Evolutionary conservation across 1,140 invertebrate genomes (phyloP), one percentile per base, ranked within the genome.

Genomic region (Atta colombica): DNA sequence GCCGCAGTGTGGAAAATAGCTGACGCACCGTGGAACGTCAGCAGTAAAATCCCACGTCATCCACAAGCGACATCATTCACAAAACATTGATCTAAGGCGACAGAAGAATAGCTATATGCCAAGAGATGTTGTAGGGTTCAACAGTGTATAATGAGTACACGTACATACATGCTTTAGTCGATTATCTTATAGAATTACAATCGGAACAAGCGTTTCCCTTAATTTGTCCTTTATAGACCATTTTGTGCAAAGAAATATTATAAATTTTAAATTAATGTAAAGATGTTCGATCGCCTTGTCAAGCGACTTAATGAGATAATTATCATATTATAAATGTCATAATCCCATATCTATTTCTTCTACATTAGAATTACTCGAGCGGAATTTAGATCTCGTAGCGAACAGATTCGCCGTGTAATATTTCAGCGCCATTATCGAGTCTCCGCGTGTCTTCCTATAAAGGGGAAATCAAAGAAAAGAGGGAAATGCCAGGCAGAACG

Each of bases 361-460:
- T 45, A 77, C 6, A 63, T 21, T 60, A 21, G n/a, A 61, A 84
- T 75, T 25, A 68, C 71, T 49, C 45, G 60, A 68, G 25, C 31
- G 49, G 66, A 86, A 78, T 80, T 68, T 69, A 58, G 60, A 51
- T 89, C 60, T 49, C 51, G 74, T 51, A 39, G 65, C 31, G 60
- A 77, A 68, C 53, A 55, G 28, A 58, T 53, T n/a, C 31, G 51
- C 25, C 25, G 86, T 81, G 66, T 84, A 74, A 84, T 84, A 84
- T 84, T 75, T 84, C 80, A 84, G n/a, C 55, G 69, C 80, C 39
- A 84, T 84, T 84, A 84, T 84, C 80, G 80, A 84, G 69, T 84
- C 80, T 35, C 80, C 80, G 55, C 80, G 80, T 84, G 80, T 77
- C 74, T 88, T 86, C 63, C 60, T 88, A 66, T 63, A 71, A 84